phyloP scores from a whole-genome alignment of 2,113 vertebrate species.

The Trachemys scripta region DNA sequence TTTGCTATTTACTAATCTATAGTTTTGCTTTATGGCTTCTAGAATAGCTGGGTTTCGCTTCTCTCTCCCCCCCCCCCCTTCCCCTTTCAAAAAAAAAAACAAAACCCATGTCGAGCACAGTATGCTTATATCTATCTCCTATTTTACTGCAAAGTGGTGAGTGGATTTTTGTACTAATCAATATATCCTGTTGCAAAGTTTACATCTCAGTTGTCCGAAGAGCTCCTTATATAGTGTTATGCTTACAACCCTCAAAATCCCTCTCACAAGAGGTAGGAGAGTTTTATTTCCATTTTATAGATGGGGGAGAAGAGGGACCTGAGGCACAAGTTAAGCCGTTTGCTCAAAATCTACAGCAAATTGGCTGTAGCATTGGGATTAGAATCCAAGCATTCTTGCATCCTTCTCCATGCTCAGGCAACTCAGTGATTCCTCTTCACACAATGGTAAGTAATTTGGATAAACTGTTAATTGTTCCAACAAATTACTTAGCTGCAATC shows the following conservation, averaged over 20 bases:
- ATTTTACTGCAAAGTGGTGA: fast-evolving
- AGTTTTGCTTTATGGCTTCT: not conserved
- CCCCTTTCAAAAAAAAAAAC: not conserved
- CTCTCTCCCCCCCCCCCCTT: fast-evolving
- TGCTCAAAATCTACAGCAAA: not conserved
- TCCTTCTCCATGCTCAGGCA: not conserved
- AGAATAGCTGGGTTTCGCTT: not conserved
- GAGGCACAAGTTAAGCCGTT: not conserved
- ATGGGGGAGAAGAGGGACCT: not conserved
- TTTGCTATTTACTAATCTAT: fast-evolving
- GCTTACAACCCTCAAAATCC: not conserved
- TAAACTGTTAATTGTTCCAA: not conserved
- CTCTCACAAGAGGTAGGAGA: not conserved
- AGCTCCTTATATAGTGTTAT: not conserved
- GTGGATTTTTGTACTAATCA: not conserved
- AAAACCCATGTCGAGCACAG: fast-evolving
- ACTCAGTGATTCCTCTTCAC: not conserved
- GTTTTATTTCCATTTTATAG: not conserved
- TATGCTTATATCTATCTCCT: not conserved
- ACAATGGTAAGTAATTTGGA: not conserved
- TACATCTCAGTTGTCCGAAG: not conserved
- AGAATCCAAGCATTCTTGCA: not conserved
- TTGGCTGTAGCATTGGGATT: not conserved
- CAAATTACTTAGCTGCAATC: not conserved
- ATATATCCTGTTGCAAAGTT: not conserved